Conservation (phyloP, 2,888 invertebrate species). For the Phaonia tiefii region DNA sequence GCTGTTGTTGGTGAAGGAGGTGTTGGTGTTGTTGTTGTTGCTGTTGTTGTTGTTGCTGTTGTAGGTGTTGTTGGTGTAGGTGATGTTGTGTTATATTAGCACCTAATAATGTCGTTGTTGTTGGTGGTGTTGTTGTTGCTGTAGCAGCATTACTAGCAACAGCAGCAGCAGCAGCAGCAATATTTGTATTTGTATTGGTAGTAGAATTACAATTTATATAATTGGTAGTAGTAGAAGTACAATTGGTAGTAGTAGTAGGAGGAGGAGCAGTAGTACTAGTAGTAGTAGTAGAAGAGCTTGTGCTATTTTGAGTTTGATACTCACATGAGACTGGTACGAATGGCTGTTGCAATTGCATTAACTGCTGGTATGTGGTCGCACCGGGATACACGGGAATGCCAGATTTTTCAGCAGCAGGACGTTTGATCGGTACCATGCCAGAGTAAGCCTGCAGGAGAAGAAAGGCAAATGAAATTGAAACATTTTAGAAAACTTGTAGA, state of each 20-base stretch:
- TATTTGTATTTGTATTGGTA: constrained; percentile 67
- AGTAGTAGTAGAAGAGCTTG: constrained; percentile 69
- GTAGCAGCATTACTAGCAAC: constrained; percentile 69
- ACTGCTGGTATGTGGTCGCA: constrained; percentile 95
- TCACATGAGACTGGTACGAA: constrained; percentile 99
- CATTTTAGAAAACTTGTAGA: constrained; percentile 28
- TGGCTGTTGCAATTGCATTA: constrained; percentile 95
- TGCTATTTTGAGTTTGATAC: constrained; percentile 83
- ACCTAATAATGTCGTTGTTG: constrained; percentile 69
- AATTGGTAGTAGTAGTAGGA: constrained; percentile 68
- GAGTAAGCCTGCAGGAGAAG: constrained; percentile 91
- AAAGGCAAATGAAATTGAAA: constrained; percentile 15
- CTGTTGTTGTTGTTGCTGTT: constrained; percentile 70
- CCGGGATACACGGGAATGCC: constrained; percentile 97
- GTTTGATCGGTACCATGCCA: constrained; percentile 97
- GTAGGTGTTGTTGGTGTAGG: constrained; percentile 73
- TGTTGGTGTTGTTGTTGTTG: constrained; percentile 71
- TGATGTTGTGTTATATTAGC: constrained; percentile 69
- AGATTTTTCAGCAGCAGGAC: constrained; percentile 97
- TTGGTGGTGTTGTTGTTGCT: constrained; percentile 68
- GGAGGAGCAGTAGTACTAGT: constrained; percentile 72
- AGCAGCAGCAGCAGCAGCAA: constrained; percentile 74
- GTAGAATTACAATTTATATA: constrained; percentile 66
- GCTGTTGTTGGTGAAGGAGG: constrained; percentile 63
- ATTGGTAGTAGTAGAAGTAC: constrained; percentile 38